Base-by-base conservation (phyloP, 37 sponge, comb jelly and placozoan genomes). In the Cliona cf. orientalis region DNA sequence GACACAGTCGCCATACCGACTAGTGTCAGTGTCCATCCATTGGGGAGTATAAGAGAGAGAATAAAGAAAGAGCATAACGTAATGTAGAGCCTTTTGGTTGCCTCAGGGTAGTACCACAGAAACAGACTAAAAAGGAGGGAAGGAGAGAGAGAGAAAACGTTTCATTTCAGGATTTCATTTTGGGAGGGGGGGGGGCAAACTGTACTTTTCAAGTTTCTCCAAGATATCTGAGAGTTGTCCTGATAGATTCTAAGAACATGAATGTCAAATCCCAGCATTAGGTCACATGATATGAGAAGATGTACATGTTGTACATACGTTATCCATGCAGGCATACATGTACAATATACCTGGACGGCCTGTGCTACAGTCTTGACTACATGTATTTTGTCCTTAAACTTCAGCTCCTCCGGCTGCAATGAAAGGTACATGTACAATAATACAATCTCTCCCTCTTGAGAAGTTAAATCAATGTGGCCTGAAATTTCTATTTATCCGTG, bases 191-290 rank as follows among this genome's bases (percentile, higher is more conserved):
- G n/a, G n/a, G n/a, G n/a, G n/a, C 2, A 25, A 58, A 44, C 94
- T 74, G n/a, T 40, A 93, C 94, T 93, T 93, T 41, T 72, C 43
- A 5, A 53, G 25, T 74, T 93, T 93, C 82, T 93, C 94, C 43
- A 93, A 36, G 26, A 63, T 31, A 70, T 93, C 74, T 23, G 90
- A 72, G 5, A 58, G 75, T 1, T 49, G 12, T 14, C 33, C 87
- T 1, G 87, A 59, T 17, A 31, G 46, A 58, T 86, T 89, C 94
- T 93, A 42, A 37, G n/a, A 49, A 58, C 22, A 38, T n/a, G n/a
- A n/a, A n/a, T n/a, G n/a, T n/a, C n/a, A n/a, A n/a, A n/a, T n/a
- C n/a, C n/a, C n/a, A n/a, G n/a, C n/a, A n/a, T n/a, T n/a, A n/a
- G n/a, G 46, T 71, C 6, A 5, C 3, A 23, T 17, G 46, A 71